Base-by-base conservation (phyloP, 1,140 invertebrate species). In the Leguminivora glycinivorella region DNA sequence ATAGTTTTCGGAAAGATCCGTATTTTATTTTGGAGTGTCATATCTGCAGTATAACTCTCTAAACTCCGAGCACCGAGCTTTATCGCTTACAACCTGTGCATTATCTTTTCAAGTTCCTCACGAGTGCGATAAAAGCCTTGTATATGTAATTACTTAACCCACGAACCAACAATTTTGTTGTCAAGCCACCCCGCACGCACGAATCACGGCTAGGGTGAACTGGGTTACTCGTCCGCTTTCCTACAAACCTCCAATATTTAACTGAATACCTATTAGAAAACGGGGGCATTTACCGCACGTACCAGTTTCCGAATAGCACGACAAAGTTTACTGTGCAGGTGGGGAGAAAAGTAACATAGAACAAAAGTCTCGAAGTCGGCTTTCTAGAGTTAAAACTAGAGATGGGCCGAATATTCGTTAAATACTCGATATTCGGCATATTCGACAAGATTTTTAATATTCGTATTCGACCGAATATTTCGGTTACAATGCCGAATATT, bases 191-290 rank as follows among this genome's bases (percentile, higher is more conserved):
- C 56, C 5, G 40, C 19, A 52, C 47, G 47, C 47, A 52, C 47
- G 19, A 52, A 29, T 63, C 25, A 63, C 14, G 26, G 29, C 58
- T 19, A 17, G 58, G n/a, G 5, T 63, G 26, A 58, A 58, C 29
- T 29, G 17, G 26, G 25, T 63, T 52, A 52, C 47, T 29, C 58
- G 24, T 31, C 58, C n/a, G 24, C 47, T 63, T 58, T 29, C 56
- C 25, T 29, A 63, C 58, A 63, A 63, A 63, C 58, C 58, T 29
- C 25, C 19, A 63, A 63, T 26, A 60, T 60, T 63, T 63, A 31
- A 60, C 24, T 10, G 25, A 29, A 63, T 29, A 63, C n/a, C 58
- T 29, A 63, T 58, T 58, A 58, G 56, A 63, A 17, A 63, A 63
- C 58, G n/a, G 19, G 58, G 58, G 9, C 58, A 12, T 31, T 63